A percentile compares a stretch with the other conserved stretches of the same genome.
phyloP scores from a whole-genome alignment of 2,797 vertebrate genomes.

The Lacerta agilis region DNA sequence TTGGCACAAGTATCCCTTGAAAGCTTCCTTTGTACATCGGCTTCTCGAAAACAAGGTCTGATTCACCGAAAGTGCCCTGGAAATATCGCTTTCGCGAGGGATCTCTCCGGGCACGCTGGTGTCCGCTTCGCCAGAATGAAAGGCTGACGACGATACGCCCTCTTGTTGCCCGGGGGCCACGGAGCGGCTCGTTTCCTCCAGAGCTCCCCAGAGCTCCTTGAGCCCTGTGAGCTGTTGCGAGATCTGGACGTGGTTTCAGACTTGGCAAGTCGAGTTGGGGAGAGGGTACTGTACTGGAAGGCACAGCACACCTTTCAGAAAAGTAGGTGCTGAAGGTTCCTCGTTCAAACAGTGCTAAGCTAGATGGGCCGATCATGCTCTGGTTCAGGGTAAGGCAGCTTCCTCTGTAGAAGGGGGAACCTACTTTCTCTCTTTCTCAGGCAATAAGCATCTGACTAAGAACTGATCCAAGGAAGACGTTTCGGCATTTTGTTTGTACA shows the following conservation, averaged over 20 bases:
- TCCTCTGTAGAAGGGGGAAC: too few species aligned
- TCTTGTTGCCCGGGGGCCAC: constrained; percentile 63
- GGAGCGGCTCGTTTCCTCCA: constrained; percentile 51
- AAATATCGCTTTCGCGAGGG: constrained; percentile 40
- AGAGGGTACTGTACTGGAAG: too few species aligned
- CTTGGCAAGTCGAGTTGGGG: background rate
- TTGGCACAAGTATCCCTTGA: constrained; percentile 56
- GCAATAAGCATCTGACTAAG: background rate
- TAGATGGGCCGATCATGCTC: too few species aligned
- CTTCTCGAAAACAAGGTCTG: constrained; percentile 66
- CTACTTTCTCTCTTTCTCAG: background rate
- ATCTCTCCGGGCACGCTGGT: background rate
- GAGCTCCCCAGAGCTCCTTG: constrained; percentile 40
- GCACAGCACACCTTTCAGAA: background rate
- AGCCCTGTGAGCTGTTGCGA: background rate
- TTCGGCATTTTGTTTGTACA: background rate
- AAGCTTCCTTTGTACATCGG: constrained; percentile 73
- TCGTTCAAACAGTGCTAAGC: too few species aligned
- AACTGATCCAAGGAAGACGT: background rate
- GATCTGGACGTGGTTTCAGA: background rate
- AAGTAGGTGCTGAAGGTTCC: background rate
- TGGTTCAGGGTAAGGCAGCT: too few species aligned
- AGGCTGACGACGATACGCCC: constrained; percentile 27
- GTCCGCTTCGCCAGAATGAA: constrained; percentile 9
- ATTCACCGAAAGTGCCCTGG: constrained; percentile 75